Evolutionary conservation across 2,888 invertebrate genomes (phyloP).

Genomic region (Eilema caniola): DNA sequence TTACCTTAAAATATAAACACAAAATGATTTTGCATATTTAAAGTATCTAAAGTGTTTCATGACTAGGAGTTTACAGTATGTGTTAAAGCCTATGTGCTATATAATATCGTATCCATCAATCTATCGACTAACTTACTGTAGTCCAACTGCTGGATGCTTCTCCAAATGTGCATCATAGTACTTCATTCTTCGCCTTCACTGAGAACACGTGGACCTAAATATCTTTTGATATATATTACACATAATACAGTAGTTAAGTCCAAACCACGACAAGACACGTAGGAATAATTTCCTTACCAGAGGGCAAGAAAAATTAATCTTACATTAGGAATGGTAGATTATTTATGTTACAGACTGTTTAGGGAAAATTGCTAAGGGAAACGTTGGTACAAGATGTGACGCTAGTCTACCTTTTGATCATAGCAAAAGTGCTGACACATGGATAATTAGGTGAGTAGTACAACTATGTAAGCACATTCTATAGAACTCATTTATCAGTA

Average conservation of each 20-base stretch:
- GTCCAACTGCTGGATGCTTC: not conserved
- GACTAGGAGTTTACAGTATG: no score
- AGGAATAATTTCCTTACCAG: constrained; percentile 43
- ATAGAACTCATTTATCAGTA: not conserved
- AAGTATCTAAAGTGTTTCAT: no score
- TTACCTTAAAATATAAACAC: no score
- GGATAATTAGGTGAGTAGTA: not conserved
- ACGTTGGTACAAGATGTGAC: constrained; percentile 28
- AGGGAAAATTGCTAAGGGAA: constrained; percentile 44
- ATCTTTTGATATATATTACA: constrained; percentile 13
- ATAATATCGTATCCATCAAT: no score
- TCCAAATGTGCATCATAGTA: not conserved
- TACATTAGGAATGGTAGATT: constrained; percentile 23
- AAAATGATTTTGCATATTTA: no score
- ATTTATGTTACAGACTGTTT: constrained; percentile 25
- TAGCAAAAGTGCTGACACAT: not conserved
- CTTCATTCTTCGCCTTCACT: not conserved
- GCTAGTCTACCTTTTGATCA: constrained; percentile 13
- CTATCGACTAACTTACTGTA: no score
- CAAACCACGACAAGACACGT: constrained; percentile 38
- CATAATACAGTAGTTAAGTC: constrained; percentile 40
- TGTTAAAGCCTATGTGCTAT: no score
- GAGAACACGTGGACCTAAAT: not conserved
- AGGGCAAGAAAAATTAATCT: constrained; percentile 43
- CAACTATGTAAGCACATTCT: not conserved